Base-by-base conservation (phyloP, 2,113 vertebrate genomes). In the Bos javanicus region DNA sequence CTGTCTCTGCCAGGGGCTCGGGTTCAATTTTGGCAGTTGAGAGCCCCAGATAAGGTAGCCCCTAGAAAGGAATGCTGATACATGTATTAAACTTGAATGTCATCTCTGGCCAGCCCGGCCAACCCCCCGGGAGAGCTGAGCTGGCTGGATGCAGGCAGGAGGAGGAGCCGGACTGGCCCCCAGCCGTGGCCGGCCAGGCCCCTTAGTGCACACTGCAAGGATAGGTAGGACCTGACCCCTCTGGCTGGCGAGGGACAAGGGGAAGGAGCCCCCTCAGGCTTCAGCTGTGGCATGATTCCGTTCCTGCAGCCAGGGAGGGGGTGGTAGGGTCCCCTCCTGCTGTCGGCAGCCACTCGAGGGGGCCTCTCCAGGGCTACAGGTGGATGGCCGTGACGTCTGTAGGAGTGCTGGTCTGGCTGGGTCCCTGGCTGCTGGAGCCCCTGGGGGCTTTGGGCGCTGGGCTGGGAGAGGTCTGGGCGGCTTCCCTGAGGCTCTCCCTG, bases 361-460 rank as follows among this genome's bases (percentile, higher is more conserved):
- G 95, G 92, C 97, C 96, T 95, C 84, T 94, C 92, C 84, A 0
- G 48, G 82, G 96, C 98, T 98, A 98, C 97, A 98, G 98, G 96
- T 99, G 99, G 98, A 99, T 48, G 23, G 99, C 99, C 3, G 98
- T 99, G 98, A 99, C 99, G 0, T 99, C 99, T 98, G 99, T 99
- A 7, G 99, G 99, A 1, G 99, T 99, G 98, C 99, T 94, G 33
- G 98, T 99, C 98, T 98, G 97, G 95, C 90, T 98, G 97, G 97
- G 92, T 7, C 98, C 98, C 6, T 99, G 98, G 98, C 98, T 98
- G 98, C 98, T 97, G 7, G 97, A 91, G 95, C 98, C 98, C 0
- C 97, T 87, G 6, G 98, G 94, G 13, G 97, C 46, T 98, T 99
- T 99, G 97, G 98, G 12, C 0, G 54, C 21, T 1, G 96, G 94